Conservation (phyloP, 2,113 vertebrate species). For the Podarcis raffonei region DNA sequence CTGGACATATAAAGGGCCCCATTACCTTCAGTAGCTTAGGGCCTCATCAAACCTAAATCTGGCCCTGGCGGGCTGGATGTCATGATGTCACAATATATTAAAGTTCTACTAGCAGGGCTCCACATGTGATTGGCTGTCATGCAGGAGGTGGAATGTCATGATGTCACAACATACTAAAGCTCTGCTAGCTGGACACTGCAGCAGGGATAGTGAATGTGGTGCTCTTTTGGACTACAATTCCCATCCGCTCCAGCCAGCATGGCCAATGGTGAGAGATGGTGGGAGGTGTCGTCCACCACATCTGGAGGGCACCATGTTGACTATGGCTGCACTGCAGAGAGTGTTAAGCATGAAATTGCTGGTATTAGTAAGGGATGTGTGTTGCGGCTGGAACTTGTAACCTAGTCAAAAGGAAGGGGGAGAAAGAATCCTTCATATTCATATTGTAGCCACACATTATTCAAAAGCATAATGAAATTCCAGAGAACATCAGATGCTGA, state of each 20-base stretch:
- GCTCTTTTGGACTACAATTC: background rate
- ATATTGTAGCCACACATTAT: constrained; percentile 62
- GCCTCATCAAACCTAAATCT: too few species aligned
- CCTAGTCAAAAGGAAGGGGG: background rate
- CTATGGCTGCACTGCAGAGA: too few species aligned
- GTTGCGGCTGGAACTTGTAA: background rate
- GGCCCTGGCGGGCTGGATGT: too few species aligned
- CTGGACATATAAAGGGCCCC: too few species aligned
- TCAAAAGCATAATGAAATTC: constrained; percentile 81
- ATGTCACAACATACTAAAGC: background rate
- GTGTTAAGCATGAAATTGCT: too few species aligned
- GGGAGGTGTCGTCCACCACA: background rate
- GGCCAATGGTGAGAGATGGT: background rate
- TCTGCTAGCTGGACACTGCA: background rate
- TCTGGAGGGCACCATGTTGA: too few species aligned
- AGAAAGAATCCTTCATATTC: background rate
- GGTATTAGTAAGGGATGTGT: background rate
- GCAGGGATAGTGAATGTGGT: too few species aligned
- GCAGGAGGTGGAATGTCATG: background rate
- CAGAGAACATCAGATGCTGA: constrained; percentile 79
- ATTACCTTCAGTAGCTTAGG: too few species aligned
- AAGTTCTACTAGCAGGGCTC: too few species aligned
- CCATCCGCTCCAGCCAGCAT: background rate
- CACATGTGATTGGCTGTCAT: background rate
- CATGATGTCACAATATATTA: too few species aligned